Evolutionary conservation across 2,113 vertebrate genomes (phyloP), one percentile per base, ranked within the genome.

Genomic region (Paraplagusia blochii): DNA sequence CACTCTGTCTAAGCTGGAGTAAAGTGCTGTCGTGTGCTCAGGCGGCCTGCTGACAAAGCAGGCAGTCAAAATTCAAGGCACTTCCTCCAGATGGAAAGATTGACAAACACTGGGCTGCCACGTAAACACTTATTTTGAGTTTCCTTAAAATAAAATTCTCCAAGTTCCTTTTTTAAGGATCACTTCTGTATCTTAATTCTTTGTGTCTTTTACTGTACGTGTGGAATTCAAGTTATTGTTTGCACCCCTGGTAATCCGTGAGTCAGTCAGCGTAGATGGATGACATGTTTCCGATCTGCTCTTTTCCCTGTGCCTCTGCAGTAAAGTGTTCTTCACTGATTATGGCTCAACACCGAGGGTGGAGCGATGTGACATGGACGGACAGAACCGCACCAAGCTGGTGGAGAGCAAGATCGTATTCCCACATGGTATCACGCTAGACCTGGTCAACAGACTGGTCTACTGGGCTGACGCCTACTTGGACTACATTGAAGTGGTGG

Each of bases 401-500:
- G 95, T 98, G 1, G 96, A 98, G 78, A 96, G 92, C 81, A 98
- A 98, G 84, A 98, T 98, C 0, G 96, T 98, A 53, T 98, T 98
- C 84, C 96, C 96, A 0, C 95, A 98, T 0, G 95, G 96, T 46
- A 95, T 98, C 83, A 96, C 96, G 0, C 70, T 98, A 82, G 96
- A 98, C 87, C 82, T 98, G 78, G 95, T 96, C 84, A 98, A 87
- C 90, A 89, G 93, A n/a, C 80, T 98, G 19, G 95, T 98, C 38
- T 98, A 98, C 88, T 98, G 96, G 96, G 95, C 95, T 0, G 96
- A 98, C 0, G 96, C 96, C 45, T 98, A 98, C 82, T 91, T 98
- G 85, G 95, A 98, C 87, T 98, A 98, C 69, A 98, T 98, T 0
- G 96, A 98, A 69, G 96, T 98, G 87, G 95, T 98, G 22, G 95